phyloP scores from a whole-genome alignment of 2,888 invertebrate species.

The Choristoneura rosaceana region DNA sequence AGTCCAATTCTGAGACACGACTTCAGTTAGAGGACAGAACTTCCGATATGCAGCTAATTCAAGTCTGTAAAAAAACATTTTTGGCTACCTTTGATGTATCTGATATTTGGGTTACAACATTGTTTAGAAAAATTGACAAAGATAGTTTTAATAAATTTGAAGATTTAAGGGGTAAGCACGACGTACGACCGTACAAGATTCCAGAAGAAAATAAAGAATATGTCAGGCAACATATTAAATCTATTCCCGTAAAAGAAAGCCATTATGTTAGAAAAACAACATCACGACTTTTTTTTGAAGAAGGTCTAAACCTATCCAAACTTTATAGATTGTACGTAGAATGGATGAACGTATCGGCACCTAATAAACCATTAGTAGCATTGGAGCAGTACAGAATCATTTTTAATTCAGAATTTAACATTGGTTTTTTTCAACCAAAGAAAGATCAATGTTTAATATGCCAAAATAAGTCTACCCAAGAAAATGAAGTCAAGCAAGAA shows the following conservation, averaged over 20 bases:
- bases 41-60: neutral
- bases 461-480: neutral
- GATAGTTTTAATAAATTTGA: neutral
- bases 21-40: too few species aligned
- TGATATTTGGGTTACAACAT: neutral
- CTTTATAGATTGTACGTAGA: neutral
- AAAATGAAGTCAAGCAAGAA: neutral
- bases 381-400: neutral
- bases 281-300: constrained; percentile 1
- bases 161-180: neutral
- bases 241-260: neutral
- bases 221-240: neutral
- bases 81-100: neutral
- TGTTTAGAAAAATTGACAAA: neutral
- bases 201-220: neutral
- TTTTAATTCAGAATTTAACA: neutral
- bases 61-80: neutral
- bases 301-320: neutral
- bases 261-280: constrained; percentile 1
- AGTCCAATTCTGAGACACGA: too few species aligned
- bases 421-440: neutral
- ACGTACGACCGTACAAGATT: neutral
- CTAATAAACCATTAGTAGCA: neutral
- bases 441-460: constrained; percentile 2
- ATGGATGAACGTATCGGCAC: neutral